Evolutionary conservation across 2,888 invertebrate species (phyloP).

Genomic region (Ormyrus pomaceus): DNA sequence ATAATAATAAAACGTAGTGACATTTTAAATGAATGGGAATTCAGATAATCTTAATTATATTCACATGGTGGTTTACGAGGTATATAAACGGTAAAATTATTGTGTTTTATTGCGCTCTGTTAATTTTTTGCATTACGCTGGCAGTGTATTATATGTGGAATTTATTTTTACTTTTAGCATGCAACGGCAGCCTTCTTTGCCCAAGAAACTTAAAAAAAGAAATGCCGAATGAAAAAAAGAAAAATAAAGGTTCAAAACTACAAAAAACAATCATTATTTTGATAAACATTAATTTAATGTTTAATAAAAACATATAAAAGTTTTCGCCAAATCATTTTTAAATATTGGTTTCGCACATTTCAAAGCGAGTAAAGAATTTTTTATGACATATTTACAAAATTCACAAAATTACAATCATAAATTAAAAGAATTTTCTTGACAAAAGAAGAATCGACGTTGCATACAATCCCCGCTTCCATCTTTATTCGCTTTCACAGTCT

Average conservation of each 20-base stretch:
- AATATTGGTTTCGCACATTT: constrained; percentile 23
- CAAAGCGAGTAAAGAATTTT: constrained; percentile 32
- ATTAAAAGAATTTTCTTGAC: constrained; percentile 40
- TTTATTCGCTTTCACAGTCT: constrained; percentile 53
- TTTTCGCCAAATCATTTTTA: constrained; percentile 33
- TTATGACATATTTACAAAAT: constrained; percentile 48
- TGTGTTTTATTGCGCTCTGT: constrained; percentile 30
- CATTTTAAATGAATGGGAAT: not conserved
- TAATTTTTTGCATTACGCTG: constrained; percentile 6
- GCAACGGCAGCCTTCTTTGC: constrained; percentile 9
- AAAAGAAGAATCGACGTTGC: constrained; percentile 52
- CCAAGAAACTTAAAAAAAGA: constrained; percentile 4
- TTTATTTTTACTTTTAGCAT: constrained; percentile 17
- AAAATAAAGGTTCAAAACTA: constrained; percentile 20
- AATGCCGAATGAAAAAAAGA: not conserved
- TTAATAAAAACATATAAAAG: constrained; percentile 38
- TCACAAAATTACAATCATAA: constrained; percentile 43
- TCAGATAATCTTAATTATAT: constrained; percentile 15
- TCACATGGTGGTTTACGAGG: constrained; percentile 49
- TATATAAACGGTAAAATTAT: constrained; percentile 62
- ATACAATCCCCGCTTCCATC: constrained; percentile 40
- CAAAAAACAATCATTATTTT: constrained; percentile 20
- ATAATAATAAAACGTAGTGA: constrained; percentile 3
- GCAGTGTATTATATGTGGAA: constrained; percentile 5
- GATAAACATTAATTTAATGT: constrained; percentile 49